These are phyloP conservation scores for Ptycholaimellus sp. DNA, from an alignment of 2,888 invertebrate species.

Conservation along the genomic window DNA sequence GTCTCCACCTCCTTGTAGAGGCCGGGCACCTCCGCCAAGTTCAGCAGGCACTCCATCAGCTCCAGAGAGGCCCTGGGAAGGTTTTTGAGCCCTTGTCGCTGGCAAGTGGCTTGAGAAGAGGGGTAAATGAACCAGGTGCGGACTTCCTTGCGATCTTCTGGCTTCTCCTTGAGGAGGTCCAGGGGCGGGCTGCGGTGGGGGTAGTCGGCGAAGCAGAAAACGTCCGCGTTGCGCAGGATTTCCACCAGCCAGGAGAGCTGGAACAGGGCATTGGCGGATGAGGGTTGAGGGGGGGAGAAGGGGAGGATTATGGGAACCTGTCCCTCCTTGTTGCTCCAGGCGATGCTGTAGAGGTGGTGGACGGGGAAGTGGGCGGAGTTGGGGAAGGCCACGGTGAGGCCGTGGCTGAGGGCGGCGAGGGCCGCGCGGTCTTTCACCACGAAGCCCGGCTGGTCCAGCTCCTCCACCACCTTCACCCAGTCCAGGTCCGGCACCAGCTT, in stretches of 20 bases:
- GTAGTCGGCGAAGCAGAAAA: constrained; percentile 75
- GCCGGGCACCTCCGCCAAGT: constrained; percentile 55
- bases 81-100: neutral
- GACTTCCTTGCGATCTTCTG: constrained; percentile 77
- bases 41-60: constrained; percentile 60
- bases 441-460: constrained; percentile 72
- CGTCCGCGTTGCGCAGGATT: constrained; percentile 64
- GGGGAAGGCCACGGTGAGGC: constrained; percentile 43
- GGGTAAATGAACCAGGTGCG: constrained; percentile 45
- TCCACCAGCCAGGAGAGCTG: constrained; percentile 56
- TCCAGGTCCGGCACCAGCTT: constrained; percentile 34
- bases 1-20: constrained; percentile 58
- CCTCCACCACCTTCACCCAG: constrained; percentile 73
- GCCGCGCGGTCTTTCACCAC: constrained; percentile 61
- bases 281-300: neutral
- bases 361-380: constrained; percentile 39
- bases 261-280: constrained; percentile 5
- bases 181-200: constrained; percentile 60
- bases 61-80: constrained; percentile 51
- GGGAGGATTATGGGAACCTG: constrained; percentile 2
- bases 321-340: constrained; percentile 56
- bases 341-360: constrained; percentile 62
- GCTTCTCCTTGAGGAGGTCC: constrained; percentile 69
- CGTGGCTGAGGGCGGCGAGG: constrained; percentile 53
- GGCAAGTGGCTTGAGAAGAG: neutral